phyloP scores from a whole-genome alignment of 2,113 vertebrate genomes.

The Stigmatopora nigra region DNA sequence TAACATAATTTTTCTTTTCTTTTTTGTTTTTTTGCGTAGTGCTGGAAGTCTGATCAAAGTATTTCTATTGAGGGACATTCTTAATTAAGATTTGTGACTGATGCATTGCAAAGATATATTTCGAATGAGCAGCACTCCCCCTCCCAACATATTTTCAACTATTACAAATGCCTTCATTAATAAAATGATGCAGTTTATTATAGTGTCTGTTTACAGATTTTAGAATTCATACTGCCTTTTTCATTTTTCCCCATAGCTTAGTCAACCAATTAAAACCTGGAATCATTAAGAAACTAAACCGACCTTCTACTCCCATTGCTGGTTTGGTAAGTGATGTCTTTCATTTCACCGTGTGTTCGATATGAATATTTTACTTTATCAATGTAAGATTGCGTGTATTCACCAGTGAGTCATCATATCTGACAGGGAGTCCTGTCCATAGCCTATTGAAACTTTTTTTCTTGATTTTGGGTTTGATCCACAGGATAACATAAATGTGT shows the following conservation, averaged over 20 bases:
- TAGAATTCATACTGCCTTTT: not conserved
- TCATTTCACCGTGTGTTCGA: not conserved
- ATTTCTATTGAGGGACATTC: too few relatives aligned
- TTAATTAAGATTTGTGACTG: not conserved
- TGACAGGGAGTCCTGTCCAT: not conserved
- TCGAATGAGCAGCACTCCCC: too few relatives aligned
- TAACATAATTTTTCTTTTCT: too few relatives aligned
- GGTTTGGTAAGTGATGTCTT: slow-evolving; percentile 78
- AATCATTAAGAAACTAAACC: slow-evolving; percentile 84
- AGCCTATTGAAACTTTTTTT: not conserved
- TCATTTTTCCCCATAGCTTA: slow-evolving; percentile 63
- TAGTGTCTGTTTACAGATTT: not conserved
- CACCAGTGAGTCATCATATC: not conserved
- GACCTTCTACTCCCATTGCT: slow-evolving; percentile 88
- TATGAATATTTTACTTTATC: not conserved
- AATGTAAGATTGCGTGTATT: not conserved
- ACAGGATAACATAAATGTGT: slow-evolving; percentile 95
- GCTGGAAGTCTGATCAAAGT: too few relatives aligned
- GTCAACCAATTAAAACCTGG: slow-evolving; percentile 92
- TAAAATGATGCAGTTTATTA: not conserved
- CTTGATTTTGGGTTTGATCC: slow-evolving; percentile 52
- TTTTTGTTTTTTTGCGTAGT: too few relatives aligned
- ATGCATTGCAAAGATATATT: not conserved
- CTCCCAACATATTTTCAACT: not conserved
- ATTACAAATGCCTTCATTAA: not conserved